Base-by-base conservation (phyloP, 2,113 vertebrate genomes). In the Meriones unguiculatus region DNA sequence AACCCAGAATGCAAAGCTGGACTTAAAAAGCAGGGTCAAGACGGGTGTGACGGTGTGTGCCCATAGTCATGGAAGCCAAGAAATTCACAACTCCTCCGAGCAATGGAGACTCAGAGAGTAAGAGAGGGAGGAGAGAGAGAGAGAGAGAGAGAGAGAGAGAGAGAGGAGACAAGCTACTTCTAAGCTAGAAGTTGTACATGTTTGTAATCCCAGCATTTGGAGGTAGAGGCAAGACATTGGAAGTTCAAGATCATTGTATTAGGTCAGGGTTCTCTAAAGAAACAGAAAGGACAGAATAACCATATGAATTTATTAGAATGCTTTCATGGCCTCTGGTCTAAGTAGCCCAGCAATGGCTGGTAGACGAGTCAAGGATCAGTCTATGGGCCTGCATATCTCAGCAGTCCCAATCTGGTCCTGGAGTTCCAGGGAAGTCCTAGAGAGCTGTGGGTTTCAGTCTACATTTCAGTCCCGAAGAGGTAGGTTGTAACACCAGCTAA, bases 1-100 rank as follows among this genome's bases (percentile, higher is more conserved):
- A 88, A 80, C 9, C 70, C 92, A 93, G 54, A 89, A 87, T 91
- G 41, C 77, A 93, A 87, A 78, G 38, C 73, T 90, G 59, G 25
- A 35, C 17, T n/a, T 70, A 54, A 54, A 54, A 72, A 25, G 20
- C 32, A 50, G 41, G 1, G 2, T 38, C 28, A 32, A 78, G 52
- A 52, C 52, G 54, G 67, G 50, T n/a, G 6, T 13, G 0, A 4
- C 15, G 22, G 12, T n/a, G 50, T 50, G 3, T 13, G 35, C 1
- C 65, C 67, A 54, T 7, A 17, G 22, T 70, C 67, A 50, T n/a
- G 32, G 67, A 52, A 50, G 65, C 18, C 46, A 38, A 87, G 65
- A 13, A 46, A 35, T 35, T 22, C 25, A 50, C 38, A 38, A 24
- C 15, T 32, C 25, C 32, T 30, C 62, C 28, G 13, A 85, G 59